Conservation (phyloP, 2,888 invertebrate genomes). For the Colostygia pectinataria region DNA sequence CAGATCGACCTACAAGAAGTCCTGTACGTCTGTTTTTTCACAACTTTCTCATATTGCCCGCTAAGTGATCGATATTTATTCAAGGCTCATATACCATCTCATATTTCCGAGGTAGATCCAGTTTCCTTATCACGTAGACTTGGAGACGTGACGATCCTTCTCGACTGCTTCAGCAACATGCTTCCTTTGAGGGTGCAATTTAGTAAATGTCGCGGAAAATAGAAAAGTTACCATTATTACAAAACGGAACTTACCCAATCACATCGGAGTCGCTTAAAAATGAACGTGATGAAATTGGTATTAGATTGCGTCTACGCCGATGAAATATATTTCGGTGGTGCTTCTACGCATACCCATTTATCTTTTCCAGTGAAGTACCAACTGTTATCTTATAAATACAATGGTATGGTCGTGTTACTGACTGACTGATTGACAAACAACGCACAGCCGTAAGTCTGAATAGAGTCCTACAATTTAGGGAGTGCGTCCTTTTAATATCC, state of each 20-base stretch:
- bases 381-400: too few species aligned
- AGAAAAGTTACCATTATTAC: conserved; percentile 4
- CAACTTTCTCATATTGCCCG: background rate
- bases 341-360: too few species aligned
- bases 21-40: background rate
- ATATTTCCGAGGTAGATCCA: conserved; percentile 22
- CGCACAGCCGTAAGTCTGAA: too few species aligned
- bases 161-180: conserved; percentile 21
- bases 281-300: background rate
- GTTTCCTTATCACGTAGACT: conserved; percentile 28
- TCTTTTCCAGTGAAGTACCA: too few species aligned
- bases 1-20: too few species aligned
- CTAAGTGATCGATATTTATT: conserved; percentile 24
- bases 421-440: too few species aligned
- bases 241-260: conserved; percentile 4
- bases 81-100: conserved; percentile 19
- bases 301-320: background rate
- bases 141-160: conserved; percentile 27
- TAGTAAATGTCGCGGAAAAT: conserved; percentile 16
- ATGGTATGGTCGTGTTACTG: too few species aligned
- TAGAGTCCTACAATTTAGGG: too few species aligned
- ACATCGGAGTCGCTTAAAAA: background rate
- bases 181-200: conserved; percentile 14
- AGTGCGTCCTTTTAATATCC: too few species aligned
- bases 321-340: background rate